Evolutionary conservation across 92 coral and sea anemone genomes (phyloP).

Genomic region (Palythoa grandis): DNA sequence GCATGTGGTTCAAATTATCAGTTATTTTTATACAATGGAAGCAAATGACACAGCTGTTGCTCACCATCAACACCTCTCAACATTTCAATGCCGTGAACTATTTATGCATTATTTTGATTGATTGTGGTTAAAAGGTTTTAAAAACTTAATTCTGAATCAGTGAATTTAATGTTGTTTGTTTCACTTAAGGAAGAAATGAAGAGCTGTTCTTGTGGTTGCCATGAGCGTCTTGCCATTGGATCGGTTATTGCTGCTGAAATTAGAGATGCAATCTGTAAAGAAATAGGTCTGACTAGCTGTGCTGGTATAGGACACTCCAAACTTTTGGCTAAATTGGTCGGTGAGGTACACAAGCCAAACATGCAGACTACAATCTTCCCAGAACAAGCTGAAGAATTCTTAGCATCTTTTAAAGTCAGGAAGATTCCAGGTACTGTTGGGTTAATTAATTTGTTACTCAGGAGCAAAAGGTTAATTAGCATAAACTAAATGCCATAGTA

Average conservation of each 20-base stretch:
- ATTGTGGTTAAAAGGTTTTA: background rate
- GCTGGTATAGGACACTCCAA: conserved; percentile 82
- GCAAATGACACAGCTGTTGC: no score
- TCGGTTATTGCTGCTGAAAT: conserved; percentile 75
- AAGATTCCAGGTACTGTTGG: conserved; percentile 74
- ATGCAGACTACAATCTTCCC: conserved; percentile 78
- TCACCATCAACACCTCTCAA: no score
- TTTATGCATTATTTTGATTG: no score
- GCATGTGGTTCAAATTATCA: no score
- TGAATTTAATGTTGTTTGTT: background rate
- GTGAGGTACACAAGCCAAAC: conserved; percentile 81
- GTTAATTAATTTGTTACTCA: no score
- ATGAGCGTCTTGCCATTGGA: conserved; percentile 66
- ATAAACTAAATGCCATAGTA: no score
- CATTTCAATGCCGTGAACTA: no score
- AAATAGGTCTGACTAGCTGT: conserved; percentile 83
- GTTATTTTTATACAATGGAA: no score
- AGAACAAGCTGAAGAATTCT: conserved; percentile 53
- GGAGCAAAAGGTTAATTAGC: no score
- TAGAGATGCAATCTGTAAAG: conserved; percentile 64
- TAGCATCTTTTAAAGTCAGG: conserved; percentile 63
- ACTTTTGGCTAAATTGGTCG: conserved; percentile 78
- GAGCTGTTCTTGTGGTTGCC: conserved; percentile 80
- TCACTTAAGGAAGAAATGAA: background rate
- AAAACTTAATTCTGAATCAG: background rate